Base-by-base conservation (phyloP, 2,113 vertebrate species). In the Solea senegalensis region DNA sequence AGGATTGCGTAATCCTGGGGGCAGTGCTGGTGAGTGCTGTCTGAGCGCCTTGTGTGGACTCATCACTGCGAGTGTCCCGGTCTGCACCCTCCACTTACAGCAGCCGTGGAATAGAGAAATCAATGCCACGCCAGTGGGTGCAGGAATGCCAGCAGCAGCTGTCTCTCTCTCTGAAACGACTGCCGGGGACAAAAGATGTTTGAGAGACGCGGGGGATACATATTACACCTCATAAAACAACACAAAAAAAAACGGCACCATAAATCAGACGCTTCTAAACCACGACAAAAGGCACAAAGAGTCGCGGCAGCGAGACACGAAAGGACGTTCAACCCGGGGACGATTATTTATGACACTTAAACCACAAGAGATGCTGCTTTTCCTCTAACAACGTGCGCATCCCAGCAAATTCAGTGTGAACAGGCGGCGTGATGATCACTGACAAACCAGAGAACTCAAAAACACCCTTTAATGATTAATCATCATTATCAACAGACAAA, bases 1-100 rank as follows among this genome's bases (percentile, higher is more conserved):
- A 39, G 81, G 12, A 80, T 82, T 91, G 89, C 84, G 84, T 91
- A 90, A 90, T 85, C 73, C 10, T 10, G 53, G 62, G 68, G 69
- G 63, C 69, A 53, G 52, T 51, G 81, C 76, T 76, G 74, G 83
- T 81, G 84, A 83, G 79, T 44, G 73, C 57, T 39, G 78, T 82
- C 78, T 76, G 76, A 78, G 60, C 67, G 61, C 72, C 78, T 21
- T 70, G 78, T 52, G 84, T 80, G 74, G 51, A 82, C 76, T 87
- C 74, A 87, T 92, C 85, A 84, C 79, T 46, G 57, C 55, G 74
- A 86, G 86, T 86, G 82, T 76, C 69, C 75, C 34, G 63, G 77
- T 72, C 80, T 81, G 75, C 81, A 49, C 79, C 65, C 72, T 76
- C 45, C 65, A 81, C 86, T 86, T 82, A 88, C 83, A 87, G 80